Evolutionary conservation across 2,113 vertebrate species (phyloP).

Genomic region (Tachysurus fulvidraco): DNA sequence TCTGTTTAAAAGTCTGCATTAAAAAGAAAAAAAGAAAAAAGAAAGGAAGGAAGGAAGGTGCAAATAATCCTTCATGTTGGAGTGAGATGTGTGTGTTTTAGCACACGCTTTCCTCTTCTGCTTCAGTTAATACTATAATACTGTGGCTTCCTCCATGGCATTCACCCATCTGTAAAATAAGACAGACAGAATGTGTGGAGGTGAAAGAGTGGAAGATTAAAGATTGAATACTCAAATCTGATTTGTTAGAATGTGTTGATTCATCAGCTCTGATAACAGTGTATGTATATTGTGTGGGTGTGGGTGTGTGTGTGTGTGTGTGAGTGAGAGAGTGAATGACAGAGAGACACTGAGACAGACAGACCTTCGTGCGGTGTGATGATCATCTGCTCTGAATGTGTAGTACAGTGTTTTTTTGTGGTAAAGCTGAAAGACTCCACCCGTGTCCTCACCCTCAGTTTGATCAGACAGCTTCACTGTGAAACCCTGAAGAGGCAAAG

Average conservation of each 20-base stretch:
- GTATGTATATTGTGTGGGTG: conserved; percentile 2
- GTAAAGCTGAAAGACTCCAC: conserved; percentile 89
- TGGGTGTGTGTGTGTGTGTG: not conserved
- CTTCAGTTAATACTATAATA: conserved; percentile 82
- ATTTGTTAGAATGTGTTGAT: not conserved
- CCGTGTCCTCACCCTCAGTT: conserved; percentile 73
- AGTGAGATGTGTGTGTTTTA: not conserved
- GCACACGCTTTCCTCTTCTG: not conserved
- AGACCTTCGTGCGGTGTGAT: conserved; percentile 86
- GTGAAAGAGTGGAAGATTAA: not conserved
- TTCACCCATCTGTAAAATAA: conserved; percentile 84
- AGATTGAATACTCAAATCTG: not conserved
- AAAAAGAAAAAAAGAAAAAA: not conserved
- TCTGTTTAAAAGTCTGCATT: not conserved
- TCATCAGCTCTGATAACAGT: not conserved
- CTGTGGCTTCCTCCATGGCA: conserved; percentile 93
- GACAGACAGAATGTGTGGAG: not conserved
- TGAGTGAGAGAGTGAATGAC: conserved; percentile 56
- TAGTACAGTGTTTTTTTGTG: conserved; percentile 96
- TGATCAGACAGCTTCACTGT: conserved; percentile 83
- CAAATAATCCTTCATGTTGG: not conserved
- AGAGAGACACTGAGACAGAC: not conserved
- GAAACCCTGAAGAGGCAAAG: conserved; percentile 92
- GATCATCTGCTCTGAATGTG: conserved; percentile 88
- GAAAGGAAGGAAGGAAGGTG: not conserved